phyloP scores from a whole-genome alignment of 1,140 invertebrate species.

The Aricia agestis region DNA sequence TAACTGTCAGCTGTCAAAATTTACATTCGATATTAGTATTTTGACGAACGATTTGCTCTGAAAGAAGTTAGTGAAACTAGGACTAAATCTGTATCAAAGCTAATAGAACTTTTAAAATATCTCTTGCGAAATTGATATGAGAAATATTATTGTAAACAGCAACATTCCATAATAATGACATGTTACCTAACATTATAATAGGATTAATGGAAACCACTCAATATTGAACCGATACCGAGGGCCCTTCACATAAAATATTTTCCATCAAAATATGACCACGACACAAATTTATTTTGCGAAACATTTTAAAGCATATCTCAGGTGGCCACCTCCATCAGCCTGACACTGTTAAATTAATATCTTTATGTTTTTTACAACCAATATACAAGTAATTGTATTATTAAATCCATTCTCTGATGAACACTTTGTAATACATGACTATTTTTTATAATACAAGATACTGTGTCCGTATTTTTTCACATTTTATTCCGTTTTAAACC shows the following conservation, averaged over 20 bases:
- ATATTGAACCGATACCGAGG: neutral
- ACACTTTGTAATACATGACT: neutral
- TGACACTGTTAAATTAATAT: slow-evolving; percentile 58
- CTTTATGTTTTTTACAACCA: slow-evolving; percentile 51
- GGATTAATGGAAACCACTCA: slow-evolving; percentile 10
- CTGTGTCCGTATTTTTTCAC: neutral
- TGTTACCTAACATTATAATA: slow-evolving; percentile 6
- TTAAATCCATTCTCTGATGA: slow-evolving; percentile 13
- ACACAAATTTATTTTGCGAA: slow-evolving; percentile 22
- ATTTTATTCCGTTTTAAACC: neutral
- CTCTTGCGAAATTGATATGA: no score
- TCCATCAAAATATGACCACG: slow-evolving; percentile 9
- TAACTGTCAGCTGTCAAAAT: no score
- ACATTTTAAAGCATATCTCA: slow-evolving; percentile 35
- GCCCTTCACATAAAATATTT: slow-evolving; percentile 23
- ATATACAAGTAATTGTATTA: slow-evolving; percentile 15
- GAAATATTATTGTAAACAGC: no score
- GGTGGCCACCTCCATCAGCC: slow-evolving; percentile 47
- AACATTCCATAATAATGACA: neutral
- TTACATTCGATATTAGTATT: no score
- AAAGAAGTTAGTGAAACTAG: no score
- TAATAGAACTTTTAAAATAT: no score
- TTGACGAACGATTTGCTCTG: no score
- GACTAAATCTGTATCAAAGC: no score
- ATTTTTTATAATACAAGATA: neutral